A percentile compares a stretch with the other conserved stretches of the same genome.
Conservation (phyloP, 2,888 invertebrate species). For the Rhaphigaster nebulosa region DNA sequence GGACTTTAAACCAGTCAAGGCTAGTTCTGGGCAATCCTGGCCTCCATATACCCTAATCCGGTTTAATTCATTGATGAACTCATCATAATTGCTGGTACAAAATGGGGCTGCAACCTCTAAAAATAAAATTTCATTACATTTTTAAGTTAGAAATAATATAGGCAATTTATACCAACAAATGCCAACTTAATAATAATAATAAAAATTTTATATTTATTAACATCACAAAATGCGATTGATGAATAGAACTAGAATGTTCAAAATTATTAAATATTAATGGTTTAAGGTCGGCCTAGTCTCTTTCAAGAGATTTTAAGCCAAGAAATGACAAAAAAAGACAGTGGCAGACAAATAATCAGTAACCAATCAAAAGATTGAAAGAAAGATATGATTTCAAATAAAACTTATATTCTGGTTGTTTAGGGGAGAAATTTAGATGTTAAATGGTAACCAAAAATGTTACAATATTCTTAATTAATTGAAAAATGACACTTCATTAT, state of each 20-base stretch:
- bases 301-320: neutral
- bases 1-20: conserved; percentile 76
- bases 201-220: too few relatives aligned
- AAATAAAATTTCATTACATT: neutral
- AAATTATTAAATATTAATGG: neutral
- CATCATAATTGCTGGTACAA: conserved; percentile 74
- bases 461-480: too few relatives aligned
- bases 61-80: conserved; percentile 73
- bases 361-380: too few relatives aligned
- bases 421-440: too few relatives aligned
- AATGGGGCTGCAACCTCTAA: conserved; percentile 48
- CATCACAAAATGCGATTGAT: neutral
- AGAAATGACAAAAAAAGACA: neutral
- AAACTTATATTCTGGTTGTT: too few relatives aligned
- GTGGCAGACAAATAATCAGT: too few relatives aligned
- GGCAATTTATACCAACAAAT: neutral
- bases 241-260: neutral
- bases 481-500: too few relatives aligned
- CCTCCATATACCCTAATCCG: conserved; percentile 77
- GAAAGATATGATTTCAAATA: too few relatives aligned
- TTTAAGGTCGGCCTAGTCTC: neutral
- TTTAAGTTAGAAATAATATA: neutral
- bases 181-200: too few relatives aligned
- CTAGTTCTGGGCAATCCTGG: conserved; percentile 82
- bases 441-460: too few relatives aligned